Base-by-base conservation (phyloP, 2,113 vertebrate genomes). In the Myxocyprinus asiaticus region DNA sequence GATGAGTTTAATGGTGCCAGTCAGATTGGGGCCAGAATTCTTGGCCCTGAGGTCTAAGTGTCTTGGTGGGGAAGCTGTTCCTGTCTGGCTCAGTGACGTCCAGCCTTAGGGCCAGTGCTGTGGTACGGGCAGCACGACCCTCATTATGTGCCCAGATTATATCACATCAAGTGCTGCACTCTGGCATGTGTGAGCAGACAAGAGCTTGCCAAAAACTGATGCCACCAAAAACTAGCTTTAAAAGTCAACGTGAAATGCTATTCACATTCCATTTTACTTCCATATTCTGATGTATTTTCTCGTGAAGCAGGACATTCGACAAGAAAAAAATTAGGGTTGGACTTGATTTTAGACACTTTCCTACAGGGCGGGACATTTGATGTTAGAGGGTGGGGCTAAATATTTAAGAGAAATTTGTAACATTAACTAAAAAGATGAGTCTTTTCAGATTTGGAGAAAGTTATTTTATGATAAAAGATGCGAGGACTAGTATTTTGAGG, bases 21-120 rank as follows among this genome's bases (percentile, higher is more conserved):
- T 63, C 59, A 81, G 68, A 81, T 56, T 15, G 43, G 51, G 74
- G 66, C 80, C 80, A 85, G 83, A 78, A 77, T 81, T 76, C n/a
- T 64, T 62, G 50, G 69, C 47, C 80, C 67, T 48, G 59, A 43
- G 64, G 63, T 51, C 67, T 79, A 8, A 58, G 64, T 76, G n/a
- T 72, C 70, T 76, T 48, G 22, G 72, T 76, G 77, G 67, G 76
- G 66, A 72, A 73, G 83, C 80, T 66, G 76, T 78, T 70, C 4
- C 62, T 82, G n/a, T 62, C 67, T 73, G 71, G 63, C 71, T 76
- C 63, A 42, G 22, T 75, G 59, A 51, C 15, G 45, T 75, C 45
- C 17, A 50, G 58, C 80, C 68, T 42, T 47, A 22, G 80, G 76
- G 66, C 59, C 72, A 42, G 67, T 79, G 66, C 67, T 77, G 63